These are phyloP conservation scores for Apodemia duryi DNA, from an alignment of 2,888 invertebrate species.

Conservation along the genomic window DNA sequence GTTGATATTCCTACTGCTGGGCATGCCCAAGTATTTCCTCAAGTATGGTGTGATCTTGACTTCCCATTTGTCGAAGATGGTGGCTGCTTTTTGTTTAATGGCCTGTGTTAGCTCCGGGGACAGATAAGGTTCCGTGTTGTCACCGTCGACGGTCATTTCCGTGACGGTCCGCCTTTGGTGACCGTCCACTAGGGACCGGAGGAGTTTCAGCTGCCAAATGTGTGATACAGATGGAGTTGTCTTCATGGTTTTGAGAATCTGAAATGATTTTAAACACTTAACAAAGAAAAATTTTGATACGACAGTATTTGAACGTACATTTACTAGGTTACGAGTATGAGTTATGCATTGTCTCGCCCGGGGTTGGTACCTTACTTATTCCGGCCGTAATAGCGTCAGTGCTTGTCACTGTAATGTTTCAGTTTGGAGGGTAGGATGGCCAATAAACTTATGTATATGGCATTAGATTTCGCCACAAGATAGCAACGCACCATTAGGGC, in stretches of 20 bases:
- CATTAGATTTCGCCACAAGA: too few species aligned
- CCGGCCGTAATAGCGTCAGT: too few species aligned
- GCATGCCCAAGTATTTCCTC: conserved; percentile 70
- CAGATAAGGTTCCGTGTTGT: conserved; percentile 66
- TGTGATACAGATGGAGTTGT: conserved; percentile 76
- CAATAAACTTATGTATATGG: too few species aligned
- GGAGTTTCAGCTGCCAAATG: conserved; percentile 88
- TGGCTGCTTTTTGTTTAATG: conserved; percentile 77
- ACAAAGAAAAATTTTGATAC: too few species aligned
- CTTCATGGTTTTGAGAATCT: conserved; percentile 78
- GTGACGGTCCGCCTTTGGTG: conserved; percentile 42
- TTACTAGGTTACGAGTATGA: too few species aligned
- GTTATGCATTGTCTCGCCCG: too few species aligned
- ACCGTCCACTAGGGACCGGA: conserved; percentile 77
- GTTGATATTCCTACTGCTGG: conserved; percentile 47
- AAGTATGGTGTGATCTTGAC: conserved; percentile 57
- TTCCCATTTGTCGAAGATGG: conserved; percentile 79
- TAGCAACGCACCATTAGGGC: too few species aligned
- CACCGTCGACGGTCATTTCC: conserved; percentile 57
- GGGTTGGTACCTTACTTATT: too few species aligned
- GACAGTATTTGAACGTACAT: too few species aligned
- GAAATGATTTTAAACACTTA: conserved; percentile 32
- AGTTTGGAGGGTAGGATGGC: too few species aligned
- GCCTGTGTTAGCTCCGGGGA: conserved; percentile 81
- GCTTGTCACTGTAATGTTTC: too few species aligned